Evolutionary conservation across 1,140 invertebrate genomes (phyloP), one percentile per base, ranked within the genome.

Genomic region (Akabosia matsudoensis): DNA sequence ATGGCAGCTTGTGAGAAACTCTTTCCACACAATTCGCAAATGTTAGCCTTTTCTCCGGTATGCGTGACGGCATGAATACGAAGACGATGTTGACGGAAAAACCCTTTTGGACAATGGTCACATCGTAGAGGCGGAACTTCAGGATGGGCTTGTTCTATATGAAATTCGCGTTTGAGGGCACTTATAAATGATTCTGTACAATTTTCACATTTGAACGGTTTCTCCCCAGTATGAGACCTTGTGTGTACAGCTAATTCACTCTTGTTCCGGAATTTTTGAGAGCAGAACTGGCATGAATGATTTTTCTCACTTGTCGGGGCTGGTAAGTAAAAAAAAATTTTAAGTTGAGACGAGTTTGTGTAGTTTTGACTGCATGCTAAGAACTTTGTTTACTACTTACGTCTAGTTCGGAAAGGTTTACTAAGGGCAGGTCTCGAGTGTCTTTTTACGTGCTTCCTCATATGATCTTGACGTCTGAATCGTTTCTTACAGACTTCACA

Each of bases 1-100:
- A 76, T 76, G 1, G 74, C 67, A 34, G 67, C 64, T 33, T 78
- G 77, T 33, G 77, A 74, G 52, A 78, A 78, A 10, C 74, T 64
- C 30, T 76, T 76, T 10, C 77, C 56, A 30, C 77, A 78, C 16
- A 77, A 67, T 74, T 77, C 76, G 26, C 76, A 77, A 26, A 75
- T 30, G 18, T 30, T 24, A n/a, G 56, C 33, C 30, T 71, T 77
- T 61, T 77, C 76, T 31, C 76, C 76, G 22, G 76, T 77, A 22
- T 77, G 76, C 37, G 10, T 4, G 33, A 52, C 70, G 14, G n/a
- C 13, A 54, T 77, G 76, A 31, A 33, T 61, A 26, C 51, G 34
- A 0, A 74, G 30, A 3, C 76, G 73, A 33, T 77, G 67, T 54
- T 74, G 52, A 1, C 76, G 76, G 70, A 74, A 77, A 56, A 70